Evolutionary conservation across 2,113 vertebrate species (phyloP), one percentile per base, ranked within the genome.

Genomic region (Stigmatopora argus): DNA sequence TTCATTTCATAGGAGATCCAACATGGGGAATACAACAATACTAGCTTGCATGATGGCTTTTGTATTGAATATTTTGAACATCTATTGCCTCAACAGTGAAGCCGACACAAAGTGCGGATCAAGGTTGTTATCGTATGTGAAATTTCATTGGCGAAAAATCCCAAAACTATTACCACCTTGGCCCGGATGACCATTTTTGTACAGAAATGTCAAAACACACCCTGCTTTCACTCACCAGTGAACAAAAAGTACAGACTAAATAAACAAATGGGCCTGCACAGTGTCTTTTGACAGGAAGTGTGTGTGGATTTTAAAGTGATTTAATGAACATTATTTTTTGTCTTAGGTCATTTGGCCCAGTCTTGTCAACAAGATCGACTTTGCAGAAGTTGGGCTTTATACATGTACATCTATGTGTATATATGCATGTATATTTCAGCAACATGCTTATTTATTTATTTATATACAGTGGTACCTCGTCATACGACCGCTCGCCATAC

Each of bases 281-380:
- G 38, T 60, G 12, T 17, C 38, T 46, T n/a, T 45, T 5, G 41
- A 6, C 53, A 56, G 53, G 12, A 34, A 56, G 56, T 38, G 19
- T 15, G 6, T 15, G 12, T 23, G 34, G 1, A 21, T 44, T 61
- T 61, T 15, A 45, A 12, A 23, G 13, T 41, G 14, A 60, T 41
- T 60, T 18, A 60, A 1, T 19, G 18, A 35, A 19, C n/a, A 11
- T 59, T 14, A 17, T 4, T 15, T 21, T 14, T 55, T 55, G 21
- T 19, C 34, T 21, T 60, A 14, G 13, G 19, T 19, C 11, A 41
- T 61, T 55, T 23, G 21, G 57, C 31, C 57, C 3, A 12, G 19
- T 45, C 35, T 61, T 46, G 59, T 61, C 59, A 61, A 61, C 59
- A 61, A 61, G 19, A 61, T 61, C 58, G 35, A 21, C 58, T 60